A percentile compares a stretch with the other conserved stretches of the same genome.
phyloP scores from a whole-genome alignment of 2,888 invertebrate genomes.

The Tetheella fluctuosa region DNA sequence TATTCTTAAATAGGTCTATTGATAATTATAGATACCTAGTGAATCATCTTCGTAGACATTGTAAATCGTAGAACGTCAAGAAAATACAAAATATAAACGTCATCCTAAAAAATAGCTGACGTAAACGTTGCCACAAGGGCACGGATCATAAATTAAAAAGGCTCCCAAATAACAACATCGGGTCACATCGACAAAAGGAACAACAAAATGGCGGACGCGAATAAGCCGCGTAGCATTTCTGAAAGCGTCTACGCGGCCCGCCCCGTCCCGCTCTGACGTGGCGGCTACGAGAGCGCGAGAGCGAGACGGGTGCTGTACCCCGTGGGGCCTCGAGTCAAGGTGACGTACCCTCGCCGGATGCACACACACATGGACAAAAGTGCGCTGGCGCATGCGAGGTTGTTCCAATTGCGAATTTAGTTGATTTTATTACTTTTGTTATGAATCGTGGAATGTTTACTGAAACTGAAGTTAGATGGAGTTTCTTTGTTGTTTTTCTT shows the following conservation, averaged over 20 bases:
- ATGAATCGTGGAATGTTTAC: slow-evolving; percentile 15
- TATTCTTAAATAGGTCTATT: neutral
- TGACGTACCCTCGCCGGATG: slow-evolving; percentile 72
- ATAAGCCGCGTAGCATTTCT: slow-evolving; percentile 77
- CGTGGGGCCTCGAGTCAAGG: slow-evolving; percentile 77
- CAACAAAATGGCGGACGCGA: slow-evolving; percentile 74
- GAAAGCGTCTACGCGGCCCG: slow-evolving; percentile 79
- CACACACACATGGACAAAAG: slow-evolving; percentile 42
- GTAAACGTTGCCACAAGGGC: neutral
- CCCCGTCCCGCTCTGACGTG: slow-evolving; percentile 56
- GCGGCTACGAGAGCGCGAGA: slow-evolving; percentile 59
- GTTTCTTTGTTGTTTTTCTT: neutral
- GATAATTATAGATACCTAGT: no score
- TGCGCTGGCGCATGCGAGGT: slow-evolving; percentile 29
- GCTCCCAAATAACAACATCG: slow-evolving; percentile 43
- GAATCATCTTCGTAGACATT: neutral
- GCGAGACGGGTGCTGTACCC: slow-evolving; percentile 60
- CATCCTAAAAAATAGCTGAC: neutral
- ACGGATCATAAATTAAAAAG: slow-evolving; percentile 34
- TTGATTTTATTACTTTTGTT: slow-evolving; percentile 23
- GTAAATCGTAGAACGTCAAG: neutral
- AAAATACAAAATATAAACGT: neutral
- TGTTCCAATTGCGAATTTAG: slow-evolving; percentile 30
- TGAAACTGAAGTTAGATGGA: slow-evolving; percentile 10
- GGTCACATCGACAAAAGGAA: slow-evolving; percentile 65